Conservation (phyloP, 2,797 vertebrate genomes). For the Heterohyrax brucei region DNA sequence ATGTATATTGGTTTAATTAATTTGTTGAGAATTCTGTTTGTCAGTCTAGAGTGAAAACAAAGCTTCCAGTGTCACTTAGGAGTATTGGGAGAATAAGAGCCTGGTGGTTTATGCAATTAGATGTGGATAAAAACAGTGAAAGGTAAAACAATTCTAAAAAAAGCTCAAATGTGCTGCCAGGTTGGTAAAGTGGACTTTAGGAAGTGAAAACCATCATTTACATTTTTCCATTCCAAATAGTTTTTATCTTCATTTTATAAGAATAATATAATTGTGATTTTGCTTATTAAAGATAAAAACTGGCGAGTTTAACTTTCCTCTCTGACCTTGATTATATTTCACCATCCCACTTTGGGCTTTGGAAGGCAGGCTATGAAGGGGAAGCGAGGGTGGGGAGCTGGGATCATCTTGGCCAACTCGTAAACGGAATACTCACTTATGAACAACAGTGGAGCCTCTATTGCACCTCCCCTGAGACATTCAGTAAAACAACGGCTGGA, state of each 20-base stretch:
- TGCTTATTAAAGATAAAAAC: conserved; percentile 1
- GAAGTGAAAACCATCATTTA: conserved; percentile 1
- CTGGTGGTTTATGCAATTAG: conserved; percentile 56
- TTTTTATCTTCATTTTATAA: conserved; percentile 27
- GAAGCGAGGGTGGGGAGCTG: neutral
- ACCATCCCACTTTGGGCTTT: neutral
- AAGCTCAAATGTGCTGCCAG: neutral
- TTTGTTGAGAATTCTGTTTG: conserved; percentile 8
- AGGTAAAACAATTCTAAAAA: conserved; percentile 32
- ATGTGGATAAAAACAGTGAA: conserved; percentile 6
- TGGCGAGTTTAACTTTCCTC: neutral
- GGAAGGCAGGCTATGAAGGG: neutral
- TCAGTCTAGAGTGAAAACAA: conserved; percentile 60
- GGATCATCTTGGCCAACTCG: neutral
- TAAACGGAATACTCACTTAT: neutral
- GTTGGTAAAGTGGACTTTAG: conserved; percentile 37
- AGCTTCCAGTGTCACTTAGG: neutral
- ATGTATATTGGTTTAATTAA: conserved; percentile 42
- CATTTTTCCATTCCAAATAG: neutral
- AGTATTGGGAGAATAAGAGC: conserved; percentile 25
- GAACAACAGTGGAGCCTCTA: neutral
- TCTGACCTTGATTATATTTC: neutral
- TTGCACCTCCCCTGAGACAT: neutral
- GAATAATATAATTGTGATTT: conserved; percentile 1
- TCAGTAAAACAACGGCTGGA: neutral